Base-by-base conservation (phyloP, 2,888 invertebrate genomes). In the Gryllus longicercus region DNA sequence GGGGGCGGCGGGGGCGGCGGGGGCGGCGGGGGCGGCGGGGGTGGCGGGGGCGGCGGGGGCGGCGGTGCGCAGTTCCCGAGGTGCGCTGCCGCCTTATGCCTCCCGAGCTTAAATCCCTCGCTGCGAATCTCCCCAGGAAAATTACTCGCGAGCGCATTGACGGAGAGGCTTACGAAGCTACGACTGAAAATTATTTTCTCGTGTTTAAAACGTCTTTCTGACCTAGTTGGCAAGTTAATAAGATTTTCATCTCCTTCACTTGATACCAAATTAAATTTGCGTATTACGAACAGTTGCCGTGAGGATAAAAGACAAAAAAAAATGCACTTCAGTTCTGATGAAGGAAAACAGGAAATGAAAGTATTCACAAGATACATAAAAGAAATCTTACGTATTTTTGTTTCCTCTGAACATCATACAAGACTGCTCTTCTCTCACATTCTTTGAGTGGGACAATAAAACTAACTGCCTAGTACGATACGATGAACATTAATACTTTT, bases 161-260 rank as follows among this genome's bases (percentile, higher is more conserved):
- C n/a, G 63, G 63, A n/a, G n/a, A 14, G 63, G n/a, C 63, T 63
- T 63, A 63, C 5, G 63, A 1, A 63, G n/a, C n/a, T 63, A 11
- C 63, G 4, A 16, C 63, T 16, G n/a, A 4, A 63, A 63, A 18
- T 14, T 63, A 63, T 63, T 63, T 63, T 18, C 63, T 63, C 16
- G n/a, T 63, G 63, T 63, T 63, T 63, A 63, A 63, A 63, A 63
- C 63, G 63, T 63, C 63, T 63, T 63, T 63, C 16, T 63, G 63
- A 63, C 63, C 63, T n/a, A 63, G n/a, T 63, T 18, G 63, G 14
- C n/a, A 16, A 63, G 63, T 2, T 11, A 63, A 63, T 63, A 63
- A 63, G 63, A 63, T 63, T 63, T 63, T 11, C 63, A 63, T 63
- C 63, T 14, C 16, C n/a, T 63, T 8, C 14, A 8, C 63, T 14